Evolutionary conservation across 2,888 invertebrate species (phyloP), one percentile per base, ranked within the genome.

Genomic region (Celastrina argiolus): DNA sequence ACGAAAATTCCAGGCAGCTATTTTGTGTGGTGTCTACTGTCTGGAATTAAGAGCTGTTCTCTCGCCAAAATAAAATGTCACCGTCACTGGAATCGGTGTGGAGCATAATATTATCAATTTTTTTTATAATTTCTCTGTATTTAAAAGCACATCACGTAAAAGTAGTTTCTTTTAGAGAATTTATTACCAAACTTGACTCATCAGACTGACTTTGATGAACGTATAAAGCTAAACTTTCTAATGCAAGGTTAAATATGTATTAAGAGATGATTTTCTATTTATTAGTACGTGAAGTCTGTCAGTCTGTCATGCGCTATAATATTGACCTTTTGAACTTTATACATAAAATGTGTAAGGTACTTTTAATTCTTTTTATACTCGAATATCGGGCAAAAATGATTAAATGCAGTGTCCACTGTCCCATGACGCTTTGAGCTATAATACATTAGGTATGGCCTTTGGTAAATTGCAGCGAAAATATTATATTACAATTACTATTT

Each of bases 131-230:
- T 10, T 10, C 16, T 2, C 42, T 42, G 6, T 8, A 18, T 51
- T 51, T 22, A 22, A 51, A 51, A 51, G 51, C 5, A 22, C 51
- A 22, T 22, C 12, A 51, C 51, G 22, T 22, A 51, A 51, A 51
- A 51, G 14, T 4, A 51, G 4, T 51, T 51, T 36, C 36, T 12
- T 31, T 18, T 18, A 10, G 51, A 22, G 22, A 26, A 51, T 12
- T 26, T 14, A 51, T 51, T 10, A 51, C 22, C 12, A 51, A 51
- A 51, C 8, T 51, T 51, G 28, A 28, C 41, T 63, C 31, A 56
- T 18, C 58, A 22, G 64, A 42, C 39, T 56, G 67, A 45, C 31
- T 67, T 64, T 63, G 58, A 67, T 59, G 51, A 51, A 12, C 22
- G 51, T 12, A 51, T 51, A 51, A 51, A 51, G 51, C 22, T 10